These are phyloP conservation scores for Psephotus haematonotus DNA, from an alignment of 2,113 vertebrate species.

Conservation along the genomic window DNA sequence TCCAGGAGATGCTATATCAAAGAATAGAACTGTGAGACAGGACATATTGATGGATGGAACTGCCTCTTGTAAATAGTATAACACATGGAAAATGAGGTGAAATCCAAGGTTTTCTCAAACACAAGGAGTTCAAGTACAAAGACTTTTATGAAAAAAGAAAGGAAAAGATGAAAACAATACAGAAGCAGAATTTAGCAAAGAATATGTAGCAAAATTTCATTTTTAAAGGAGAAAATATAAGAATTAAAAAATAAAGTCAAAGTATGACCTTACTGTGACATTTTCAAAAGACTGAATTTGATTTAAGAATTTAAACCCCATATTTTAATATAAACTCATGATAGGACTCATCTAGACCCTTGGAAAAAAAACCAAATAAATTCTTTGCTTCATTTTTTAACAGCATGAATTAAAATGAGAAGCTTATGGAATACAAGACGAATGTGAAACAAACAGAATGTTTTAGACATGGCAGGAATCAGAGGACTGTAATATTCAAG, in stretches of 20 bases:
- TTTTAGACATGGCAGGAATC: neutral
- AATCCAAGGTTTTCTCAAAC: neutral
- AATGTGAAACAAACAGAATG: neutral
- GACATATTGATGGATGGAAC: neutral
- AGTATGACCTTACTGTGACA: neutral
- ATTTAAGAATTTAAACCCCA: neutral
- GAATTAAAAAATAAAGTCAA: neutral
- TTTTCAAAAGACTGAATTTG: neutral
- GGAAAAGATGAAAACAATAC: neutral
- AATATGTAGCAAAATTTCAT: neutral
- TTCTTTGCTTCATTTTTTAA: neutral
- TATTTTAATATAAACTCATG: neutral
- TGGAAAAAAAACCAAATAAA: neutral
- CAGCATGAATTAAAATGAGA: neutral
- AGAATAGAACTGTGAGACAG: accelerated
- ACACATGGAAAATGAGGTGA: neutral
- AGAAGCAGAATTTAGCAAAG: neutral
- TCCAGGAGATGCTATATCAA: neutral
- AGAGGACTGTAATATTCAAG: neutral
- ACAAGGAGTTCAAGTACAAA: neutral
- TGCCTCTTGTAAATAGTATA: neutral
- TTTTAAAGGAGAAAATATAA: neutral
- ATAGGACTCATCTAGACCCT: neutral
- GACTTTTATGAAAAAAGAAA: neutral
- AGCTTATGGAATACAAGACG: neutral